Evolutionary conservation across 2,113 vertebrate genomes (phyloP).

Genomic region (Odontophorus gujanensis): DNA sequence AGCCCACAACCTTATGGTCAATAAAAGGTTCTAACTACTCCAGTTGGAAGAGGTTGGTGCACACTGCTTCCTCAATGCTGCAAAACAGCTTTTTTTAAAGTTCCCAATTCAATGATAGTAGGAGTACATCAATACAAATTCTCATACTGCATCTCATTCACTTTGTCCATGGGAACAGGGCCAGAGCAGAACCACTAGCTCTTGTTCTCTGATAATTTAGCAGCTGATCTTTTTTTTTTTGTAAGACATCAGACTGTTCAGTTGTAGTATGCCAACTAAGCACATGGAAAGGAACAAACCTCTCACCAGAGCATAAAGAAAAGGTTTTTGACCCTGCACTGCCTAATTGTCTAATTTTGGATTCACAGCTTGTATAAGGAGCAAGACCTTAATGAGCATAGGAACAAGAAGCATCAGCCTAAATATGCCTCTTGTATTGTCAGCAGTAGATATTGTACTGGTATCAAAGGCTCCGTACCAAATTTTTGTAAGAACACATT

Average conservation of each 20-base stretch:
- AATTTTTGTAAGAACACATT: not conserved
- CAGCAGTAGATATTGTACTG: not conserved
- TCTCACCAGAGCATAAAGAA: not conserved
- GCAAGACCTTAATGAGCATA: not conserved
- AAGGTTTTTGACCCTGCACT: not conserved
- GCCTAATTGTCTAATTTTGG: not conserved
- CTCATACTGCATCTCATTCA: not conserved
- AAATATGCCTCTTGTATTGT: not conserved
- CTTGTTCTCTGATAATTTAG: not conserved
- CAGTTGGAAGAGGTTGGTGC: not conserved
- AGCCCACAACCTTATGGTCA: not conserved
- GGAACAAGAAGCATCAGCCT: not conserved
- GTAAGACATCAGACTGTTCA: not conserved
- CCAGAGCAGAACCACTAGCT: not conserved
- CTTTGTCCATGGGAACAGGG: not conserved
- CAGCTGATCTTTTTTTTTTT: not conserved
- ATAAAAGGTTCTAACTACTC: not conserved
- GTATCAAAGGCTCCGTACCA: not conserved
- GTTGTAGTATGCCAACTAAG: not conserved
- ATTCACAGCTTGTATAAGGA: not conserved
- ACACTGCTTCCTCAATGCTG: not conserved
- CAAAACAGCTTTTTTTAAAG: not conserved
- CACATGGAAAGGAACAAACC: not conserved
- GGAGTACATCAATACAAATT: not conserved
- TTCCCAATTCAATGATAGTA: not conserved